Conservation (phyloP, 2,888 invertebrate genomes). For the Agriopis marginaria region DNA sequence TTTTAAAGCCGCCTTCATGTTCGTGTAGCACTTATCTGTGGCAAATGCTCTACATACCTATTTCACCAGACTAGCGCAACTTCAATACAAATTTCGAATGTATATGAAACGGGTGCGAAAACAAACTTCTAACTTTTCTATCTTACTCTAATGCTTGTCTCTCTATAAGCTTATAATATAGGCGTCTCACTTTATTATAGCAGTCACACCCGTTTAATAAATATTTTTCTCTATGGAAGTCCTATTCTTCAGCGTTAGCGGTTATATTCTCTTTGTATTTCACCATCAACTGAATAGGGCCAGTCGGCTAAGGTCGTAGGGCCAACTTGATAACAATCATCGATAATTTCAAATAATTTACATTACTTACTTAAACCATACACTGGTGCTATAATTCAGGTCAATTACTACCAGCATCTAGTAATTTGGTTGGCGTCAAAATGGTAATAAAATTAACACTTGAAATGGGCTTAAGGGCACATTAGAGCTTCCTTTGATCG, state of each 20-base stretch:
- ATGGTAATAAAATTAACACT: conserved; percentile 43
- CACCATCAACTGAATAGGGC: conserved; percentile 16
- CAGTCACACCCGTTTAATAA: too few species aligned
- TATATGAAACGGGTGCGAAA: too few species aligned
- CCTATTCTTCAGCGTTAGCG: too few species aligned
- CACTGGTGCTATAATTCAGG: conserved; percentile 15
- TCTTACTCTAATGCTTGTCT: too few species aligned
- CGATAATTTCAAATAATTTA: conserved; percentile 25
- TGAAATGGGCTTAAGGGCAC: conserved; percentile 23
- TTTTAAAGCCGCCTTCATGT: background rate
- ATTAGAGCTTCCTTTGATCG: conserved; percentile 3
- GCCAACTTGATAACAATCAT: conserved; percentile 16
- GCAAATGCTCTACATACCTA: background rate
- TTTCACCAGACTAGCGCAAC: too few species aligned
- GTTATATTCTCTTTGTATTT: background rate
- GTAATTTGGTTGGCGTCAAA: conserved; percentile 7
- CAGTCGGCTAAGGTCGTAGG: conserved; percentile 42
- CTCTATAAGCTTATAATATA: too few species aligned
- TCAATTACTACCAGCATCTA: conserved; percentile 19
- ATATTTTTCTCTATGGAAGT: too few species aligned
- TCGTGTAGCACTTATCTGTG: background rate
- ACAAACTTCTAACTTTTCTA: too few species aligned
- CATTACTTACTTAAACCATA: conserved; percentile 6
- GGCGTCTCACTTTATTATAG: too few species aligned
- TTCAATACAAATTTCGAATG: too few species aligned